A percentile compares a stretch with the other conserved stretches of the same genome.
Evolutionary conservation across 2,888 invertebrate genomes (phyloP).

Genomic region (Willowsia nigromaculata): DNA sequence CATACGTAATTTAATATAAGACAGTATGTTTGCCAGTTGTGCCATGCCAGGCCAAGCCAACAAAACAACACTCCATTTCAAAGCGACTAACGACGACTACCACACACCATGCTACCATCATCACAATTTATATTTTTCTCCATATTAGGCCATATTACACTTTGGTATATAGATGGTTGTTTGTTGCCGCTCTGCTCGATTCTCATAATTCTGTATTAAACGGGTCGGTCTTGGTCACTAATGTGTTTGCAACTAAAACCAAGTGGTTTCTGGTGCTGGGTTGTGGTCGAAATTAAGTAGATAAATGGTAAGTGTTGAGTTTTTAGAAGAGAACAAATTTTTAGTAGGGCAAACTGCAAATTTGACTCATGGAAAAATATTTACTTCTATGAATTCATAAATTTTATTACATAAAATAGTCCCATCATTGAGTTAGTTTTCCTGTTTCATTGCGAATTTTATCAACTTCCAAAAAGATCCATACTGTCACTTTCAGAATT

Average conservation of each 20-base stretch:
- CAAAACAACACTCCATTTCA: no score
- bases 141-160: neutral
- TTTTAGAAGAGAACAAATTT: no score
- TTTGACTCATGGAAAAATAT: no score
- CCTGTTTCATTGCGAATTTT: no score
- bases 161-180: neutral
- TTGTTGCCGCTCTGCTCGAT: neutral
- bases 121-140: neutral
- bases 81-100: neutral
- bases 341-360: no score
- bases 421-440: no score
- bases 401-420: no score
- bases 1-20: conserved; percentile 10
- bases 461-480: no score
- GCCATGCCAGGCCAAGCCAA: neutral
- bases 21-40: neutral
- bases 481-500: no score
- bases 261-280: neutral
- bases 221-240: neutral
- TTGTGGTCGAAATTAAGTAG: neutral
- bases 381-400: no score
- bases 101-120: neutral
- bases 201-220: neutral
- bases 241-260: neutral
- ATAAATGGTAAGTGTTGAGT: neutral